Percentiles rank a stretch among this genome's conserved stretches.
Conservation (phyloP, 2,888 invertebrate species). For the Lasioglossum pauxillum region DNA sequence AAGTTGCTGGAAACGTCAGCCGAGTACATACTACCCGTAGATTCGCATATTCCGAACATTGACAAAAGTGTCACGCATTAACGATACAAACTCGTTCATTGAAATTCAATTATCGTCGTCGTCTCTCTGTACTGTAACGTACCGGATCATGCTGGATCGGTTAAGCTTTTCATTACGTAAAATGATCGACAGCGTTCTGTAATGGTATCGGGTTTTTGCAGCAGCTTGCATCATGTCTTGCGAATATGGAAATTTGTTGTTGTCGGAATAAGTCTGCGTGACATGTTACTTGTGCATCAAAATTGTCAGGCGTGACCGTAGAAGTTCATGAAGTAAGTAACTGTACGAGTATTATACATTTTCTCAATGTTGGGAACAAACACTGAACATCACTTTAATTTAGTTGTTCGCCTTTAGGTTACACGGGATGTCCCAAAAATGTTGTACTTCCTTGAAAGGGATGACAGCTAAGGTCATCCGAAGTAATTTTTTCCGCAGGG, state of each 20-base stretch:
- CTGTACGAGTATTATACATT: not conserved
- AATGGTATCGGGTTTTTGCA: not conserved
- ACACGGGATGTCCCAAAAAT: too few relatives aligned
- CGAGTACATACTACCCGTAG: too few relatives aligned
- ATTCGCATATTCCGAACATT: not conserved
- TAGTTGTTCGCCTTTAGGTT: not conserved
- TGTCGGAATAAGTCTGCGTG: not conserved
- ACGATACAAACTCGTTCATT: not conserved
- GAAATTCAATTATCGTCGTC: not conserved
- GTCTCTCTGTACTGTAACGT: not conserved
- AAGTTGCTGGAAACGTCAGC: not conserved
- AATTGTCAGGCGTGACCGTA: not conserved
- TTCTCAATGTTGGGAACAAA: not conserved
- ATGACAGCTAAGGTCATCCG: too few relatives aligned
- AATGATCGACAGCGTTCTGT: not conserved
- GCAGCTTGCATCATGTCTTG: not conserved
- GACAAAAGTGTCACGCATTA: not conserved
- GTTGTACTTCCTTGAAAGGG: too few relatives aligned
- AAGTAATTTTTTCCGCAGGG: too few relatives aligned
- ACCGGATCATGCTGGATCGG: slow-evolving; percentile 2
- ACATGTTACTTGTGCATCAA: not conserved
- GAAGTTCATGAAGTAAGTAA: not conserved
- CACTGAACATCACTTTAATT: not conserved
- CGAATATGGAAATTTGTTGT: not conserved
- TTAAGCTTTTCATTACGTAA: slow-evolving; percentile 14